A percentile compares a stretch with the other conserved stretches of the same genome.
Evolutionary conservation across 2,113 vertebrate species (phyloP).

Genomic region (Bambusicola thoracicus): DNA sequence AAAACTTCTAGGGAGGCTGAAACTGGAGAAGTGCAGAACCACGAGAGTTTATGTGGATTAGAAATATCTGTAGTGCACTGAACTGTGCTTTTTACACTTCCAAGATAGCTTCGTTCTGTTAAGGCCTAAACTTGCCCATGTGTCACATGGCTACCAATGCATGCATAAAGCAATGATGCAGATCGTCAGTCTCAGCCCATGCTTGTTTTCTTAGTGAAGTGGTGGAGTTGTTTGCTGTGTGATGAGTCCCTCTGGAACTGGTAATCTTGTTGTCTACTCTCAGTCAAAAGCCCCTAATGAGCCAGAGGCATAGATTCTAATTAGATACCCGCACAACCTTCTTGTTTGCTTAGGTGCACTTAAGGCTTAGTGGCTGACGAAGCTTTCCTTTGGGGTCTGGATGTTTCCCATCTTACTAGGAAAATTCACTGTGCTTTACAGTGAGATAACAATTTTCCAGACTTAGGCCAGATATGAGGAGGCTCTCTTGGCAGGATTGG

Average conservation of each 20-base stretch:
- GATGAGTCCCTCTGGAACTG: not conserved
- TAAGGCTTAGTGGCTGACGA: not conserved
- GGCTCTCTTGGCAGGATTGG: not conserved
- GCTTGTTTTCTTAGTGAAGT: not conserved
- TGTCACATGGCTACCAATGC: not conserved
- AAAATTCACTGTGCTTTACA: not conserved
- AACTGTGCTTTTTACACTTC: not conserved
- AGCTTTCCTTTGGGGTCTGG: not conserved
- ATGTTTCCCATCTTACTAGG: not conserved
- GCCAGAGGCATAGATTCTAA: not conserved
- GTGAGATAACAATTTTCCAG: not conserved
- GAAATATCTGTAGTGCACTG: not conserved
- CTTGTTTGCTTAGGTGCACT: not conserved
- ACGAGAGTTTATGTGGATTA: not conserved
- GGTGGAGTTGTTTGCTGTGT: not conserved
- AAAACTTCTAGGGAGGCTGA: not conserved
- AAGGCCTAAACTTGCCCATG: not conserved
- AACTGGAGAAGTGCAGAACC: not conserved
- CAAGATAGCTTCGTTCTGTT: not conserved
- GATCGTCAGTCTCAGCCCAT: not conserved
- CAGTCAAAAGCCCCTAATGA: not conserved
- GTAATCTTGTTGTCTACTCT: not conserved
- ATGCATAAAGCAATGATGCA: not conserved
- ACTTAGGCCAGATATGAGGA: not conserved
- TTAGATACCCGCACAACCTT: not conserved